Evolutionary conservation across 2,888 invertebrate genomes (phyloP).

Genomic region (Epistrophe grossulariae): DNA sequence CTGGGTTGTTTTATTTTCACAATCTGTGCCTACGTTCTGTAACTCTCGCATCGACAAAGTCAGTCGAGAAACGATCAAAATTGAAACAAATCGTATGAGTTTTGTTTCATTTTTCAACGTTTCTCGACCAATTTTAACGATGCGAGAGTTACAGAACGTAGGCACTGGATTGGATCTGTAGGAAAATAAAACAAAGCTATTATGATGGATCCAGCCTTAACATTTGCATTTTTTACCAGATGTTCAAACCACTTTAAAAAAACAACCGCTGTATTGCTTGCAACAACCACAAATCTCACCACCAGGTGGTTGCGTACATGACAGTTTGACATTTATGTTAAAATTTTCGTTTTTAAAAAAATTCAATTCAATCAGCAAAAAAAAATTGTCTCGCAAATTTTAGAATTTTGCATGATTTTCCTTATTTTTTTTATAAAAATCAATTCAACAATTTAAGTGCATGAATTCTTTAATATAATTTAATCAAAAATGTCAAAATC

Average conservation of each 20-base stretch:
- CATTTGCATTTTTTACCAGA: not conserved
- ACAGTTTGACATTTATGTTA: conserved; percentile 52
- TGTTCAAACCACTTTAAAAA: not conserved
- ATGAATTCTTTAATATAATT: not conserved
- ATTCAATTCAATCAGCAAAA: not conserved
- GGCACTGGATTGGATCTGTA: no score
- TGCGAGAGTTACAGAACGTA: no score
- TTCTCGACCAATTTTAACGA: no score
- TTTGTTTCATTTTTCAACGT: no score
- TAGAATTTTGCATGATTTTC: not conserved
- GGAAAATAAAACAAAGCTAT: no score
- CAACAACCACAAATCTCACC: not conserved
- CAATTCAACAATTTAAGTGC: conserved; percentile 10
- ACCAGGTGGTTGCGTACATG: conserved; percentile 18
- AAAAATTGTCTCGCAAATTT: not conserved
- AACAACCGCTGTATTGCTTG: conserved; percentile 21
- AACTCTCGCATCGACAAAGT: no score
- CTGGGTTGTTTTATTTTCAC: no score
- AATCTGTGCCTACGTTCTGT: no score
- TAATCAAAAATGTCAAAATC: conserved; percentile 54
- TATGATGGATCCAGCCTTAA: no score
- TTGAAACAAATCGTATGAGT: no score
- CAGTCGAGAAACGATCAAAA: no score
- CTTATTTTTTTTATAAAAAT: not conserved
- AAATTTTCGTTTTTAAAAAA: conserved; percentile 44